A percentile compares a stretch with the other conserved stretches of the same genome.
Evolutionary conservation across 2,797 vertebrate genomes (phyloP).

Genomic region (Thunnus albacares): DNA sequence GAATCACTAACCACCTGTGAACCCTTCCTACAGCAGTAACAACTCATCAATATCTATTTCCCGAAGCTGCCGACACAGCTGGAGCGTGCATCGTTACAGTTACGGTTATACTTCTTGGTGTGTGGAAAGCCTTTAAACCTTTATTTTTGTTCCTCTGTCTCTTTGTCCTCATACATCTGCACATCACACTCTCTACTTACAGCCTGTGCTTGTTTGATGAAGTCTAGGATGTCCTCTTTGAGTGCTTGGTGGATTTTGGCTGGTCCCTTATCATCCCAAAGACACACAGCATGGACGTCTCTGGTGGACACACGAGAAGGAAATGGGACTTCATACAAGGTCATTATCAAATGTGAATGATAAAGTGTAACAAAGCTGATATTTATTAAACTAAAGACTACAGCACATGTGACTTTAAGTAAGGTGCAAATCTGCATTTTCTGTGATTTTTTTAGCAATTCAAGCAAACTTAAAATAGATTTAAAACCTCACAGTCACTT

Average conservation of each 20-base stretch:
- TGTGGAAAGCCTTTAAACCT: no score
- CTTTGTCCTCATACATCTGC: no score
- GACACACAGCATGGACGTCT: conserved; percentile 97
- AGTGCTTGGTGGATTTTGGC: conserved; percentile 98
- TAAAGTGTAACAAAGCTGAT: not conserved
- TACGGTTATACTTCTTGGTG: no score
- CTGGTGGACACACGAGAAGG: conserved; percentile 71
- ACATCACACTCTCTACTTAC: conserved; percentile 46
- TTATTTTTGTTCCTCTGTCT: no score
- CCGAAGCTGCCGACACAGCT: no score
- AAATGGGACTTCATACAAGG: not conserved
- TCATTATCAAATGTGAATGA: not conserved
- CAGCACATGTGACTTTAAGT: not conserved
- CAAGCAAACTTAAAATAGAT: not conserved
- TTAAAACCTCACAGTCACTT: not conserved
- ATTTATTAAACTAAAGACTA: not conserved
- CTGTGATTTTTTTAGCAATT: not conserved
- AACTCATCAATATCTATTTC: no score
- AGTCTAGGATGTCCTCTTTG: conserved; percentile 98
- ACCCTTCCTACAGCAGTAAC: no score
- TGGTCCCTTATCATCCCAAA: conserved; percentile 99
- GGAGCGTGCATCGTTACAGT: no score
- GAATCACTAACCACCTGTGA: no score
- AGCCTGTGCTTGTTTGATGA: conserved; percentile 98
- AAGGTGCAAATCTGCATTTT: no score